Percentiles rank a stretch among this genome's conserved stretches.
phyloP scores from a whole-genome alignment of 2,113 vertebrate genomes.

The Condylura cristata region DNA sequence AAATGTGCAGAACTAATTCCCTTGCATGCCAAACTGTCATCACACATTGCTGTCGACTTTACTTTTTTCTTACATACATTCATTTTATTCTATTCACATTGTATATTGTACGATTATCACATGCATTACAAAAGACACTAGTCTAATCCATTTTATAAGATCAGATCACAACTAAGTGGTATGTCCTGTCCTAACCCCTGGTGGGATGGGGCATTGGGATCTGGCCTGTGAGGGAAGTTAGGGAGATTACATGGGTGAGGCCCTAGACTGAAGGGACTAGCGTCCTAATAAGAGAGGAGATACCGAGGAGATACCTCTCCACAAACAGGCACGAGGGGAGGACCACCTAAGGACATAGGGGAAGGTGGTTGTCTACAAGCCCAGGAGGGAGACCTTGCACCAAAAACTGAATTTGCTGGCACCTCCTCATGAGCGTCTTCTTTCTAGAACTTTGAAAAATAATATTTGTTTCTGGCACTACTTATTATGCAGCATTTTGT shows the following conservation, averaged over 20 bases:
- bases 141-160: conserved; percentile 78
- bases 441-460: neutral
- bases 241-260: neutral
- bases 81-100: conserved; percentile 71
- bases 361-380: neutral
- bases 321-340: neutral
- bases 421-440: neutral
- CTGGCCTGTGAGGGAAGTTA: neutral
- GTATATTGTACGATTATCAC: conserved; percentile 24
- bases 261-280: neutral
- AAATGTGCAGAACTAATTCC: neutral
- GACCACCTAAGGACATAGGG: neutral
- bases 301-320: neutral
- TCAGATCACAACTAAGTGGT: conserved; percentile 74
- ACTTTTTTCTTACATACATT: neutral
- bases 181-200: neutral
- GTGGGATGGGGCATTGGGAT: neutral
- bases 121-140: conserved; percentile 65
- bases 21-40: neutral
- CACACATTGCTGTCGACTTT: neutral
- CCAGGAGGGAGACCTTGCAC: neutral
- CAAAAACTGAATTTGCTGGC: neutral
- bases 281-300: neutral
- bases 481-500: neutral
- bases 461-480: neutral